phyloP scores from a whole-genome alignment of 2,797 vertebrate species.

The Enteromius argenteus region DNA sequence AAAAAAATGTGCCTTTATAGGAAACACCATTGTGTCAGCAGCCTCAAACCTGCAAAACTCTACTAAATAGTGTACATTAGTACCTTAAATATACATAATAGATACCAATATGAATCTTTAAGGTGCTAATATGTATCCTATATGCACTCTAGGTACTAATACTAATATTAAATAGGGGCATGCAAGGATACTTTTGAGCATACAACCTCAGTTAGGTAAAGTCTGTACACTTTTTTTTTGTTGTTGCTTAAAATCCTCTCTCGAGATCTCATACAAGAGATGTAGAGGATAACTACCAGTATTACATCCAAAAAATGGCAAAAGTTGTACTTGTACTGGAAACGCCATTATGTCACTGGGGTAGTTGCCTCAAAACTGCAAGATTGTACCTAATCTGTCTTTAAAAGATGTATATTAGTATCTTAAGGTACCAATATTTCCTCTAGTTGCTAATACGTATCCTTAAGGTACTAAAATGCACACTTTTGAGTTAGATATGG shows the following conservation, averaged over 20 bases:
- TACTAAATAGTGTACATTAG: not conserved
- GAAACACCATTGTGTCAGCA: not conserved
- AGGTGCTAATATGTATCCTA: not conserved
- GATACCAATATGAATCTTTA: not conserved
- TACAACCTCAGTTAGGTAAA: not conserved
- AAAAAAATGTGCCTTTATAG: not conserved
- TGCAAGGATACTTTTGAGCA: not conserved
- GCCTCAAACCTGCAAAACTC: no score
- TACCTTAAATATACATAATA: not conserved
- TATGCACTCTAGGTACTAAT: not conserved
- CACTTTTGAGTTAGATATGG: not conserved
- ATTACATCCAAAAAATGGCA: not conserved
- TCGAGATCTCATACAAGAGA: not conserved
- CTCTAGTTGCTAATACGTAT: no score
- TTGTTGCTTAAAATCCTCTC: not conserved
- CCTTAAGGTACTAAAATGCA: not conserved
- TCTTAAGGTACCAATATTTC: not conserved
- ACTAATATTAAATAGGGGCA: not conserved
- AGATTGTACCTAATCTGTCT: not conserved
- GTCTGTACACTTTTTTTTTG: not conserved
- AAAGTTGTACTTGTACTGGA: not conserved
- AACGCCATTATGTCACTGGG: not conserved
- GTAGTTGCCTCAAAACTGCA: not conserved
- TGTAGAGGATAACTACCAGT: not conserved
- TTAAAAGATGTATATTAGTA: not conserved